Evolutionary conservation across 2,797 vertebrate species (phyloP), one percentile per base, ranked within the genome.

Genomic region (Periophthalmus magnuspinnatus): DNA sequence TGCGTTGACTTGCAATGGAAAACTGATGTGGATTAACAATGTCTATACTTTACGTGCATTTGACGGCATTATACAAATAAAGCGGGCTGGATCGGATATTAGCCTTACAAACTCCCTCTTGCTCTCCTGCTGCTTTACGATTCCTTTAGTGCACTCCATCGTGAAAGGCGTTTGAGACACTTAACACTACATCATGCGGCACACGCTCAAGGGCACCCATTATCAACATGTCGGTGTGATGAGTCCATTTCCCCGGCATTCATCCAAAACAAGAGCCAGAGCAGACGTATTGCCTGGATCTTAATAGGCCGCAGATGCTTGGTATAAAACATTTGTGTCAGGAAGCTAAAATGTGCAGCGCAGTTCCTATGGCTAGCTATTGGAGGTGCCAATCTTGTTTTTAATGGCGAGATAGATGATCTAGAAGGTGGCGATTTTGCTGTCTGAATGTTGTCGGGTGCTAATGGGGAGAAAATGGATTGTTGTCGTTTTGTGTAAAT

Each of bases 171-270:
- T 86, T 88, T 80, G 68, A 74, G 81, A 84, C 21, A 48, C 87
- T 88, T 75, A 89, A 82, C 88, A 84, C 89, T 89, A 82, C 81
- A 89, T 92, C 90, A 89, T 45, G 41, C 84, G 69, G 78, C 72
- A 66, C 70, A 28, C 72, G 86, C 91, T 90, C 88, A 91, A 89
- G 90, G 90, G 90, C 90, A 90, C 82, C 85, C 78, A 90, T 92
- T 91, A 91, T 90, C 85, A 83, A 82, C 82, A 84, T 77, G 87
- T 87, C 91, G 90, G 76, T 80, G 79, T 81, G 87, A 91, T 83
- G 88, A 89, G 79, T 91, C 90, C 78, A 89, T 90, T 91, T 86
- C 79, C 88, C 75, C 69, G 3, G 74, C 69, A 73, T 89, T 89
- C 84, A 83, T 82, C 79, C 76, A 76, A 85, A 86, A 87, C 78